These are phyloP conservation scores for Brachionus paranguensis DNA, from an alignment of 1,140 invertebrate species.

Conservation along the genomic window DNA sequence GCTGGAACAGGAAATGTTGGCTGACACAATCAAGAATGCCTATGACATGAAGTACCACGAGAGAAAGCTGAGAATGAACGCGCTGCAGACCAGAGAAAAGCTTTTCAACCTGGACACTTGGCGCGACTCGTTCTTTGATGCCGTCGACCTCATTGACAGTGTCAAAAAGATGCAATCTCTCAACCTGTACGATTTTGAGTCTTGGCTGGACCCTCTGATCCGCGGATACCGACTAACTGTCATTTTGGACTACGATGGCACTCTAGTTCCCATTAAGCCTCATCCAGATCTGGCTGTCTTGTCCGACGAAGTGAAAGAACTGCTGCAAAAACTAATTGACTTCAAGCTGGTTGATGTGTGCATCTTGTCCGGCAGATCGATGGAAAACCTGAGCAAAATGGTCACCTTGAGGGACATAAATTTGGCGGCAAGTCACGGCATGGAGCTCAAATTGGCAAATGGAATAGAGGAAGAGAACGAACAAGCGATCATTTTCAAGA, in stretches of 20 bases:
- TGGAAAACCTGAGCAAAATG: slow-evolving; percentile 31
- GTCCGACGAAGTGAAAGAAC: slow-evolving; percentile 67
- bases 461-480: slow-evolving; percentile 75
- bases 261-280: slow-evolving; percentile 75
- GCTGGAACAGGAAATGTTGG: slow-evolving; percentile 77
- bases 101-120: slow-evolving; percentile 75
- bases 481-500: background rate
- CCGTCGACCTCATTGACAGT: slow-evolving; percentile 43
- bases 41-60: slow-evolving; percentile 84
- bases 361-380: slow-evolving; percentile 8
- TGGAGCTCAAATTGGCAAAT: slow-evolving; percentile 80
- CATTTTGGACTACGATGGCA: slow-evolving; percentile 80
- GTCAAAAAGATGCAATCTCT: slow-evolving; percentile 28
- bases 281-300: slow-evolving; percentile 79
- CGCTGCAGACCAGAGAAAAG: slow-evolving; percentile 68
- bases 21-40: slow-evolving; percentile 76
- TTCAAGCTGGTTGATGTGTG: background rate
- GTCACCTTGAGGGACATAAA: background rate
- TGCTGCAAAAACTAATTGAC: slow-evolving; percentile 10
- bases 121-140: slow-evolving; percentile 73
- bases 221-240: slow-evolving; percentile 78
- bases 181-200: background rate
- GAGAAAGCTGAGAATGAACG: slow-evolving; percentile 72
- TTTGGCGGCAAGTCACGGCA: slow-evolving; percentile 68
- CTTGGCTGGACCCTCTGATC: slow-evolving; percentile 44